Conservation (phyloP, 1,140 invertebrate genomes). For the Eupristina koningsbergeri region DNA sequence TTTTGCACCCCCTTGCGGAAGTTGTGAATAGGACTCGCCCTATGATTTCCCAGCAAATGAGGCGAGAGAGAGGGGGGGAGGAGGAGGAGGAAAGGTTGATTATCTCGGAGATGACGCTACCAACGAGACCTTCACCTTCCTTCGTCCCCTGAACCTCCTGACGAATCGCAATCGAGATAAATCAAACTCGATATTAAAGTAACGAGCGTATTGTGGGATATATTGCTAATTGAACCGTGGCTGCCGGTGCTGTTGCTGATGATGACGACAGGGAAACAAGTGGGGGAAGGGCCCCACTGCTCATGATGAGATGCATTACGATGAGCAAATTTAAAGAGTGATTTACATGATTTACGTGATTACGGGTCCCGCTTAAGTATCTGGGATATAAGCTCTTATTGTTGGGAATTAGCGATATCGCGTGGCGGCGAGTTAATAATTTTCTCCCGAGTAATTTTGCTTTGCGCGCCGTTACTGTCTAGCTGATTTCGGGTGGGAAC, state of each 20-base stretch:
- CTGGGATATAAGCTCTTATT: not conserved
- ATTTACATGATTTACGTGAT: constrained; percentile 28
- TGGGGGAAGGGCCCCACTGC: not conserved
- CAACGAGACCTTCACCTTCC: too few species aligned
- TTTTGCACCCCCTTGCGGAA: too few species aligned
- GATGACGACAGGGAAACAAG: not conserved
- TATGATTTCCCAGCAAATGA: too few species aligned
- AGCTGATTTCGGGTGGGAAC: too few species aligned
- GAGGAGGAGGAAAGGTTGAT: not conserved
- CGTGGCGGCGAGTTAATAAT: too few species aligned
- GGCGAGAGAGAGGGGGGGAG: too few species aligned
- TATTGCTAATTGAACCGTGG: constrained; percentile 26
- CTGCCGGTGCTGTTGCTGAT: constrained; percentile 12
- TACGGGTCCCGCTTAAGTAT: not conserved
- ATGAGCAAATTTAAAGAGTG: constrained; percentile 13
- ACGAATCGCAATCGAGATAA: constrained; percentile 43
- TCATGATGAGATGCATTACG: constrained; percentile 1
- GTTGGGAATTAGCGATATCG: not conserved
- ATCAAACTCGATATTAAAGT: constrained; percentile 34
- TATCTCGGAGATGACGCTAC: too few species aligned
- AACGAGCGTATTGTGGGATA: constrained; percentile 21
- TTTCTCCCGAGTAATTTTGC: too few species aligned
- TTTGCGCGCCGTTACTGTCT: too few species aligned
- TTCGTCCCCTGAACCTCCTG: not conserved
- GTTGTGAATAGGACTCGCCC: too few species aligned